These are phyloP conservation scores for Pantala flavescens DNA, from an alignment of 1,140 invertebrate genomes.

Conservation along the genomic window DNA sequence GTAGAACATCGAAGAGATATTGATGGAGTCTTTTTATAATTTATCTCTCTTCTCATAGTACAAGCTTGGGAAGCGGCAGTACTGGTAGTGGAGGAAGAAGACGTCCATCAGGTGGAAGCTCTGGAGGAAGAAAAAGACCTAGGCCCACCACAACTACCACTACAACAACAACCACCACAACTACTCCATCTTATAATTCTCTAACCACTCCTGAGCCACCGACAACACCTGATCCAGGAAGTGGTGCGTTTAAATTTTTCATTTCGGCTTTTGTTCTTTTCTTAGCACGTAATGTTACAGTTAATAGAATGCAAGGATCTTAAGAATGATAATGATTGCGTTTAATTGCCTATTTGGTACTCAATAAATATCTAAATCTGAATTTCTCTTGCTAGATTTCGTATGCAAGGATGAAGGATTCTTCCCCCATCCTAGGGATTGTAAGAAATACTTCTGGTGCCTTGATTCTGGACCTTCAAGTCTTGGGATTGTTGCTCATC, in stretches of 20 bases:
- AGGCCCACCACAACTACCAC: conserved; percentile 29
- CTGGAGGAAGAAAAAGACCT: conserved; percentile 20
- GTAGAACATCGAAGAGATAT: no score
- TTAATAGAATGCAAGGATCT: no score
- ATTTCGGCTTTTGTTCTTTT: conserved; percentile 12
- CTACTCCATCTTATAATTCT: conserved; percentile 31
- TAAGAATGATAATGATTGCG: no score
- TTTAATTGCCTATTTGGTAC: no score
- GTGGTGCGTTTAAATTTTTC: conserved; percentile 41
- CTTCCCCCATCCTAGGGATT: conserved; percentile 83
- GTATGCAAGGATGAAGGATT: conserved; percentile 90
- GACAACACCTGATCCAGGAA: conserved; percentile 78
- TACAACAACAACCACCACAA: conserved; percentile 32
- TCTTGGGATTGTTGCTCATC: conserved; percentile 80
- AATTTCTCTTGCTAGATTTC: conserved; percentile 49
- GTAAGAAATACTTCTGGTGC: conserved; percentile 93
- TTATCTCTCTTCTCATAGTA: neutral
- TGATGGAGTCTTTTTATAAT: no score
- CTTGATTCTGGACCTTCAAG: conserved; percentile 79
- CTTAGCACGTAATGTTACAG: no score
- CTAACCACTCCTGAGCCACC: conserved; percentile 71
- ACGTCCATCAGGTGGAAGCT: neutral
- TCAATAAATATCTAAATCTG: no score
- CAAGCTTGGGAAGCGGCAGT: neutral
- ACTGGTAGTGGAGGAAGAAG: neutral